Evolutionary conservation across 2,113 vertebrate genomes (phyloP).

Genomic region (Albula goreensis): DNA sequence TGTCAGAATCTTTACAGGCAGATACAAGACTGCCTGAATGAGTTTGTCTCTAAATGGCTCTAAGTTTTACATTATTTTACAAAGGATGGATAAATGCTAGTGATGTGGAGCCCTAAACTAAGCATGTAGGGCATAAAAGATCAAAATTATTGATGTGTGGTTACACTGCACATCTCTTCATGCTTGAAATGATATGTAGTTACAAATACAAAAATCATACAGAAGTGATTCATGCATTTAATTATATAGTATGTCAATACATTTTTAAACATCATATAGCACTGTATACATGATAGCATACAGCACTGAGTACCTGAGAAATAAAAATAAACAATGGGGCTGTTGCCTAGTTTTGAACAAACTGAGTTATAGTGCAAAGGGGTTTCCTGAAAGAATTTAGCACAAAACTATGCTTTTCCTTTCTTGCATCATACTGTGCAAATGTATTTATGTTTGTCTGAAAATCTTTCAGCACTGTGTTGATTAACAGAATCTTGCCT

Average conservation of each 20-base stretch:
- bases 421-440: too few relatives aligned
- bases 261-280: too few relatives aligned
- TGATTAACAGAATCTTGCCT: too few relatives aligned
- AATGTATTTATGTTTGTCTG: too few relatives aligned
- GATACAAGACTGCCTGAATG: background rate
- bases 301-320: too few relatives aligned
- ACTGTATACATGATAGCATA: too few relatives aligned
- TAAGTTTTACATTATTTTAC: conserved; percentile 2
- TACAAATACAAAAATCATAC: background rate
- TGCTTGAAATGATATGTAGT: background rate
- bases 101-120: background rate
- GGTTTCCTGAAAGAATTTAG: background rate
- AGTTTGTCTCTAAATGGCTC: background rate
- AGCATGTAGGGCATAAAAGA: background rate
- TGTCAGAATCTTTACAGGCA: background rate
- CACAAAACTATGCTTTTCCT: too few relatives aligned
- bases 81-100: background rate
- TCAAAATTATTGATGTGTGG: background rate
- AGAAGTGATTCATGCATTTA: too few relatives aligned
- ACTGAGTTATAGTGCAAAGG: background rate
- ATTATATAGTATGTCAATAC: too few relatives aligned
- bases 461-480: too few relatives aligned
- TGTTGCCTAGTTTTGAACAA: background rate
- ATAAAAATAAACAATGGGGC: background rate
- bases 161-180: background rate